Evolutionary conservation across 2,888 invertebrate genomes (phyloP).

Genomic region (Pristionchus mayeri): DNA sequence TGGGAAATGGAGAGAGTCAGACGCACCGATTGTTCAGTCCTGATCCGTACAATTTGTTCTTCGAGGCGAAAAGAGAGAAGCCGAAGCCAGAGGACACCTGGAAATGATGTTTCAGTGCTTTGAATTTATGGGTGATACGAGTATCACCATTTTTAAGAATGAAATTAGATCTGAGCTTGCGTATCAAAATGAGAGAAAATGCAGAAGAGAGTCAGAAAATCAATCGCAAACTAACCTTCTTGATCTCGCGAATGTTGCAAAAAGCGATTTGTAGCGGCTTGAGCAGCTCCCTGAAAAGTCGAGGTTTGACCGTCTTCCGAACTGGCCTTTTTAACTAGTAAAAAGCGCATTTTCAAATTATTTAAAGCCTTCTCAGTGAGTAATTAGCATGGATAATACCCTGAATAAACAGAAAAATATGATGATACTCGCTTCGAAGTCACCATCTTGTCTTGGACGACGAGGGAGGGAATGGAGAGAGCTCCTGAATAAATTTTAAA

Average conservation of each 20-base stretch:
- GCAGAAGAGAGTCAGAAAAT: no score
- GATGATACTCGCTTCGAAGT: slow-evolving; percentile 38
- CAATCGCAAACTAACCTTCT: no score
- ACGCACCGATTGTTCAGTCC: slow-evolving; percentile 72
- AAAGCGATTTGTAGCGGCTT: slow-evolving; percentile 59
- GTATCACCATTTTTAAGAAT: no score
- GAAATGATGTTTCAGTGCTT: neutral
- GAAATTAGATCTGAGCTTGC: neutral
- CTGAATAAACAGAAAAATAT: no score
- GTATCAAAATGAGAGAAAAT: no score
- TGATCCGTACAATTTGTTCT: slow-evolving; percentile 64
- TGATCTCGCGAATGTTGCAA: slow-evolving; percentile 68
- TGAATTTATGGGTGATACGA: no score
- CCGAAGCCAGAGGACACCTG: slow-evolving; percentile 70
- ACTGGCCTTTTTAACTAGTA: no score
- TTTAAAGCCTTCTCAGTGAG: no score
- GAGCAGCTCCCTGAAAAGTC: slow-evolving; percentile 40
- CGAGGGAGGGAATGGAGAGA: slow-evolving; percentile 64
- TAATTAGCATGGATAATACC: no score
- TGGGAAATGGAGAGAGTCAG: no score
- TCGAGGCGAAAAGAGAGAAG: slow-evolving; percentile 73
- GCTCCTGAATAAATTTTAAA: slow-evolving; percentile 55
- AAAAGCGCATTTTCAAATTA: no score
- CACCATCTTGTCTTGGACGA: slow-evolving; percentile 48
- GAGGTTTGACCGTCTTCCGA: no score